Conservation (phyloP, 2,113 vertebrate genomes). For the Neotoma lepida region DNA sequence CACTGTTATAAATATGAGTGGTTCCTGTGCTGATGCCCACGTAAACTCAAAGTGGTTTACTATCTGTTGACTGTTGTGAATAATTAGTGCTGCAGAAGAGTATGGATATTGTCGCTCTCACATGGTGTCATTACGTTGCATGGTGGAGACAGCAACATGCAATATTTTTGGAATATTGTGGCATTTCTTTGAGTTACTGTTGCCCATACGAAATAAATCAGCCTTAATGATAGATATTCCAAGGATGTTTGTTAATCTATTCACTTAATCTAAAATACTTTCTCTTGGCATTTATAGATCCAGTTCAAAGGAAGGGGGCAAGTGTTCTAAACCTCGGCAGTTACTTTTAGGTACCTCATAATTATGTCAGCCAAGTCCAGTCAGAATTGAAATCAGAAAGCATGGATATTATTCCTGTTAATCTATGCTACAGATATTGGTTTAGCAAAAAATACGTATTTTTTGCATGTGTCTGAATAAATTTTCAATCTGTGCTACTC, state of each 20-base stretch:
- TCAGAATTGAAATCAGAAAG: constrained; percentile 39
- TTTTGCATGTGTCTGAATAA: constrained; percentile 15
- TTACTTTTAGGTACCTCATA: constrained; percentile 53
- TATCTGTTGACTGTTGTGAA: constrained; percentile 62
- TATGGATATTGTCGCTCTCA: constrained; percentile 53
- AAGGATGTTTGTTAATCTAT: constrained; percentile 78
- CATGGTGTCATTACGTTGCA: constrained; percentile 54
- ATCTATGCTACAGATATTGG: constrained; percentile 31
- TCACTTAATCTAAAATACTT: constrained; percentile 73
- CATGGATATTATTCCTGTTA: constrained; percentile 2
- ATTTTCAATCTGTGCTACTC: constrained; percentile 4
- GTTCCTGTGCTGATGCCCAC: background rate
- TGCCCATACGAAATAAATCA: constrained; percentile 69
- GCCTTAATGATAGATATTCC: constrained; percentile 64
- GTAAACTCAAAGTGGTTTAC: constrained; percentile 63
- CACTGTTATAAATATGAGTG: constrained; percentile 73
- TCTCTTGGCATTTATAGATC: constrained; percentile 71
- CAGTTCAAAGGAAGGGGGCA: constrained; percentile 52
- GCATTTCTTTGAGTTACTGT: constrained; percentile 76
- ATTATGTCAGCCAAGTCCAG: constrained; percentile 52
- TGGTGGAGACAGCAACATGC: constrained; percentile 49
- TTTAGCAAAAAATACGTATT: constrained; percentile 1
- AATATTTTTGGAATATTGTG: constrained; percentile 74
- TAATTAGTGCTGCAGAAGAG: constrained; percentile 44
- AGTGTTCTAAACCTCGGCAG: constrained; percentile 43